Percentiles rank a stretch among this genome's conserved stretches.
Conservation (phyloP, 2,888 invertebrate genomes). For the Pseudoips prasinana region DNA sequence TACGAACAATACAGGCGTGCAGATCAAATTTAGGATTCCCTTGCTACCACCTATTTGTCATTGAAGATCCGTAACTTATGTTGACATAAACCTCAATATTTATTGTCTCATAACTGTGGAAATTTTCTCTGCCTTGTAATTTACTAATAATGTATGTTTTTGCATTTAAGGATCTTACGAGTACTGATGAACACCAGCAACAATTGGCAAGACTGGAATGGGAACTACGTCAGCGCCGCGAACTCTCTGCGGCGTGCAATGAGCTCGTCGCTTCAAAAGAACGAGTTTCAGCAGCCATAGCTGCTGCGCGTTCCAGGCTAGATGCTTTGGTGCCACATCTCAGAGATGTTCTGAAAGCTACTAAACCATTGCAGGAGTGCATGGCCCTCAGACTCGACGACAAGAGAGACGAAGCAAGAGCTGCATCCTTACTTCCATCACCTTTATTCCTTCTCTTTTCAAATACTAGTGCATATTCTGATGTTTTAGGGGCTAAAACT, state of each 20-base stretch:
- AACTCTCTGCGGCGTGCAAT: constrained; percentile 88
- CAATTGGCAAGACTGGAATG: constrained; percentile 94
- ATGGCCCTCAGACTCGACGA: constrained; percentile 91
- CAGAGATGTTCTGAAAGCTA: constrained; percentile 83
- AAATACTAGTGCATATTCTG: constrained; percentile 90
- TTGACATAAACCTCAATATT: too few relatives aligned
- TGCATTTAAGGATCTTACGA: constrained; percentile 83
- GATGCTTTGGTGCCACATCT: constrained; percentile 92
- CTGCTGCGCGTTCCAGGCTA: constrained; percentile 88
- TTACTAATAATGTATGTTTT: too few relatives aligned
- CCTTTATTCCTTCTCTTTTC: constrained; percentile 94
- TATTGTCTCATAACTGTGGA: too few relatives aligned
- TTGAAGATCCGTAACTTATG: too few relatives aligned
- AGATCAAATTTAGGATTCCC: too few relatives aligned
- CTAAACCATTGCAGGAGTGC: constrained; percentile 94
- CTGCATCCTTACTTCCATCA: constrained; percentile 88
- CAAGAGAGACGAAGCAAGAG: constrained; percentile 88
- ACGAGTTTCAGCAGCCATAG: constrained; percentile 87
- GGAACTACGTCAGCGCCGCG: constrained; percentile 94
- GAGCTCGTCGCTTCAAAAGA: constrained; percentile 90
- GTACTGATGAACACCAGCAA: constrained; percentile 88
- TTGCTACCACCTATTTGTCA: too few relatives aligned
- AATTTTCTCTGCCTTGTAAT: too few relatives aligned
- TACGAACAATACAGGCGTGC: too few relatives aligned
- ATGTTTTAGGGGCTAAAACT: constrained; percentile 84